Conservation (phyloP, 2,888 invertebrate genomes). For the Cylindroiulus punctatus region DNA sequence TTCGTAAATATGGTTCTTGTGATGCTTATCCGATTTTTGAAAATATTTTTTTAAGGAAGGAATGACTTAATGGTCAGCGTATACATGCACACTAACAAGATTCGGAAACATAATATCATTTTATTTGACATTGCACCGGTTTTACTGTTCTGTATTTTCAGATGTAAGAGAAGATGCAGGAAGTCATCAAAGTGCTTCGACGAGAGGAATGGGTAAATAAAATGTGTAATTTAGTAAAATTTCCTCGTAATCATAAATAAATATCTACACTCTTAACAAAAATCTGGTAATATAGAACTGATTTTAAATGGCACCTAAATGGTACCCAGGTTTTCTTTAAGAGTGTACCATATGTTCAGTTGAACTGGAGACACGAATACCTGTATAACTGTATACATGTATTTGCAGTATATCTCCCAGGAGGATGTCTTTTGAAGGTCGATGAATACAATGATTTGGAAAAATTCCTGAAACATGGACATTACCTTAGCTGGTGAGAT, state of each 20-base stretch:
- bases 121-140: background rate
- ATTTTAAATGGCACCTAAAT: too few relatives aligned
- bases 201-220: background rate
- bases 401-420: constrained; percentile 50
- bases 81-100: too few relatives aligned
- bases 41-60: too few relatives aligned
- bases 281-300: too few relatives aligned
- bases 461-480: constrained; percentile 49
- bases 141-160: background rate
- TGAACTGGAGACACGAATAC: too few relatives aligned
- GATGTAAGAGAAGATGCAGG: background rate
- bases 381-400: too few relatives aligned
- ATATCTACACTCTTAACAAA: too few relatives aligned
- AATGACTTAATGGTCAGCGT: too few relatives aligned
- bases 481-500: constrained; percentile 53
- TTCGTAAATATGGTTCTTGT: too few relatives aligned
- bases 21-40: too few relatives aligned
- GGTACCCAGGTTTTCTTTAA: too few relatives aligned
- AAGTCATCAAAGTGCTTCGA: background rate
- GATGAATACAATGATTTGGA: constrained; percentile 53
- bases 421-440: constrained; percentile 53
- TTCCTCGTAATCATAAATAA: background rate
- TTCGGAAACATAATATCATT: background rate
- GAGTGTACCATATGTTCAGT: too few relatives aligned
- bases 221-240: background rate